These are phyloP conservation scores for Labrus mixtus DNA, from an alignment of 2,113 vertebrate genomes.

Conservation along the genomic window DNA sequence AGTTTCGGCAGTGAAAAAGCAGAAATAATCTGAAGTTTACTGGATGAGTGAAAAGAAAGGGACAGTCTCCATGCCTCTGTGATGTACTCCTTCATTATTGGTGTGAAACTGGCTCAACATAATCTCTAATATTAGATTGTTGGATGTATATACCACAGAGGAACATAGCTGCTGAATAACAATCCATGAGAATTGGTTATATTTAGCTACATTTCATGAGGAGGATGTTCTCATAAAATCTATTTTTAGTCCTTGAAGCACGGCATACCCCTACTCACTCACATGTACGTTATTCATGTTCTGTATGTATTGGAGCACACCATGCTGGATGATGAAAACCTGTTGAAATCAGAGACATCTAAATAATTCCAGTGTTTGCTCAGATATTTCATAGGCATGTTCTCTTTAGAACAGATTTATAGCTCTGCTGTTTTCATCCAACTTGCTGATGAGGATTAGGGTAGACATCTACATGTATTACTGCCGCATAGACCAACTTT, in stretches of 20 bases:
- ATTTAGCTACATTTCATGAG: background rate
- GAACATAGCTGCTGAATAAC: background rate
- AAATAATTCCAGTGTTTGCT: conserved; percentile 11
- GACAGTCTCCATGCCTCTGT: no score
- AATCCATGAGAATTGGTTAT: background rate
- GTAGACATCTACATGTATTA: background rate
- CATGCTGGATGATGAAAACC: background rate
- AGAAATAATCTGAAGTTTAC: no score
- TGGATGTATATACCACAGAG: background rate
- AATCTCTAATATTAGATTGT: background rate
- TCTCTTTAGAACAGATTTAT: background rate
- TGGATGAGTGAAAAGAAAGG: no score
- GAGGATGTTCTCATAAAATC: background rate
- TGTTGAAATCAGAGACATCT: background rate
- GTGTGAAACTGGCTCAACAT: no score
- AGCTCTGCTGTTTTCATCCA: background rate
- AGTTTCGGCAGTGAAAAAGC: no score
- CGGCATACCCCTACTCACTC: background rate
- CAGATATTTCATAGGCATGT: background rate
- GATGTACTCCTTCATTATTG: no score
- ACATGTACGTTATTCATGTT: background rate
- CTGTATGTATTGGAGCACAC: background rate
- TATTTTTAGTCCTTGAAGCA: background rate
- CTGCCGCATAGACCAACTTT: background rate
- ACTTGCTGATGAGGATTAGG: background rate